These are phyloP conservation scores for Acronicta psi DNA, from an alignment of 2,888 invertebrate genomes.

Conservation along the genomic window DNA sequence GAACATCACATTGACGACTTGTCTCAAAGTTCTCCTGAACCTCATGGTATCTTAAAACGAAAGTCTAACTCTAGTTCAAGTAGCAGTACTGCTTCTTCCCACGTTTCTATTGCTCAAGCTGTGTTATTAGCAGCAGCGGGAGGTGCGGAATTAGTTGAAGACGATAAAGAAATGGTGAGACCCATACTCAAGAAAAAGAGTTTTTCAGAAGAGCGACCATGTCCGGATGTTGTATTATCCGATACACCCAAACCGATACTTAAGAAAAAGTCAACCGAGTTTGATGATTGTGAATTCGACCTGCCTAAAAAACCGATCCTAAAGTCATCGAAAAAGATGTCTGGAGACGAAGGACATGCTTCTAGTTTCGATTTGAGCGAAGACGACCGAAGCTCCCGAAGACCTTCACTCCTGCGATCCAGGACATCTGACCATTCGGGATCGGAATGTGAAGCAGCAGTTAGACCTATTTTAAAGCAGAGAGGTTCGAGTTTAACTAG, in stretches of 20 bases:
- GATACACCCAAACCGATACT: slow-evolving; percentile 93
- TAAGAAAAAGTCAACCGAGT: slow-evolving; percentile 95
- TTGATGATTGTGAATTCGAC: slow-evolving; percentile 92
- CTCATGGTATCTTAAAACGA: slow-evolving; percentile 94
- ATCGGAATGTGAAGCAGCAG: slow-evolving; percentile 88
- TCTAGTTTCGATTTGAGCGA: slow-evolving; percentile 88
- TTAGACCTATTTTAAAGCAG: slow-evolving; percentile 91
- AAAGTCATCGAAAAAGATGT: slow-evolving; percentile 92
- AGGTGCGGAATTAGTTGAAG: slow-evolving; percentile 87
- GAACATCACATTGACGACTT: slow-evolving; percentile 90
- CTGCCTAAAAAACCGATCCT: slow-evolving; percentile 93
- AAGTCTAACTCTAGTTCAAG: slow-evolving; percentile 92
- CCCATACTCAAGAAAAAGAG: slow-evolving; percentile 96
- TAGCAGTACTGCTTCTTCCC: slow-evolving; percentile 90
- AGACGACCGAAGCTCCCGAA: slow-evolving; percentile 88
- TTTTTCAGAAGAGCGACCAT: slow-evolving; percentile 91
- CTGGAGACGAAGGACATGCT: slow-evolving; percentile 90
- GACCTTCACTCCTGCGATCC: slow-evolving; percentile 88
- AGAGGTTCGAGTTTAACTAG: slow-evolving; percentile 89
- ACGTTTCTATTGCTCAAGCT: slow-evolving; percentile 92
- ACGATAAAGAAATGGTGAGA: slow-evolving; percentile 90
- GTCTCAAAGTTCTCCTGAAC: slow-evolving; percentile 91
- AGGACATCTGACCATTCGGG: slow-evolving; percentile 87
- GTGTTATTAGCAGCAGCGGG: slow-evolving; percentile 91
- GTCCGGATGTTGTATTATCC: slow-evolving; percentile 79